Conservation (phyloP, 2,797 vertebrate species). For the Neopelma chrysocephalum region DNA sequence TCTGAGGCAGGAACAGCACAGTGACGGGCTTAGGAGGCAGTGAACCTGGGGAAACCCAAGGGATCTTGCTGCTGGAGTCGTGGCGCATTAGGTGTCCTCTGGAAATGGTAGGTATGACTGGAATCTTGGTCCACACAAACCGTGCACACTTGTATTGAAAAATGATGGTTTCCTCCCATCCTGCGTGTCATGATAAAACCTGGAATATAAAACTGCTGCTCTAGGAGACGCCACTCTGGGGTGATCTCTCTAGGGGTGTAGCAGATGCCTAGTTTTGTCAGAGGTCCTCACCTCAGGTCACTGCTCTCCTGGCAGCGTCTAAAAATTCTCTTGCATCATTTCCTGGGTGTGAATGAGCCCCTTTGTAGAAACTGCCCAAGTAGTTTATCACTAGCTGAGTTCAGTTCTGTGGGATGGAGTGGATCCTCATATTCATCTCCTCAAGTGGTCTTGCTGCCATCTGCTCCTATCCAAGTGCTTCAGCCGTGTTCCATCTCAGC, state of each 20-base stretch:
- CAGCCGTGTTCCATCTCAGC: slow-evolving; percentile 2
- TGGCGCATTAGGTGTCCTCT: background rate
- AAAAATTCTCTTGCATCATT: background rate
- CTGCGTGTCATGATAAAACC: background rate
- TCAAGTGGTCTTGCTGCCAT: slow-evolving; percentile 44
- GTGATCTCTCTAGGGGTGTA: background rate
- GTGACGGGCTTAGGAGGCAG: background rate
- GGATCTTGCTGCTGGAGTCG: background rate
- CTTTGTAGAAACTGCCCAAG: background rate
- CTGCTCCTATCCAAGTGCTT: slow-evolving; percentile 37
- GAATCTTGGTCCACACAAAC: background rate
- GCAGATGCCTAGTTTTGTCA: background rate
- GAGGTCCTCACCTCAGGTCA: background rate
- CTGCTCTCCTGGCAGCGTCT: background rate
- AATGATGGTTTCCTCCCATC: background rate
- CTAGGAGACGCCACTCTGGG: background rate
- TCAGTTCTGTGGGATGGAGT: background rate
- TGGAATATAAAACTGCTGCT: accelerated
- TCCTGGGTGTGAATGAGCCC: background rate
- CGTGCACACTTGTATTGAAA: background rate
- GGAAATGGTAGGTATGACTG: background rate
- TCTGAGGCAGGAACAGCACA: background rate
- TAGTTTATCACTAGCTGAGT: slow-evolving; percentile 23
- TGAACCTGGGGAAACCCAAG: background rate
- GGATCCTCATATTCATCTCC: slow-evolving; percentile 31